Base-by-base conservation (phyloP, 2,888 invertebrate species). In the Hipparchia sbordonii region DNA sequence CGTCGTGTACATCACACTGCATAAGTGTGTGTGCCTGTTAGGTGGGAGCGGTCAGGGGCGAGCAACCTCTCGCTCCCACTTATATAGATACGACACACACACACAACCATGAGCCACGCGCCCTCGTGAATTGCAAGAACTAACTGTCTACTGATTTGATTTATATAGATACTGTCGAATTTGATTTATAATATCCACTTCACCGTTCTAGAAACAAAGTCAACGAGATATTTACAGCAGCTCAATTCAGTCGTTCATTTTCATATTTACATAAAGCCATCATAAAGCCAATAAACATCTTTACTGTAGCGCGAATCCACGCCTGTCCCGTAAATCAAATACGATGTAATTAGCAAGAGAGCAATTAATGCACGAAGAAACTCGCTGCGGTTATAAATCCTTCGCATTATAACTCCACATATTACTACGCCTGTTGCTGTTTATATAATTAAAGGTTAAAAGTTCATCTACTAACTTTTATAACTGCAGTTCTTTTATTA, bases 331-430 rank as follows among this genome's bases (percentile, higher is more conserved):
- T 72, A 70, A 73, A 73, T 72, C 72, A 75, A 72, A 75, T 63
- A 57, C 33, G 60, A 63, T 70, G 67, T 73, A 73, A 73, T 72
- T 73, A 75, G 62, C 62, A 72, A 70, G 71, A 70, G 70, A 67
- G 61, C 71, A 73, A 75, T 73, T 70, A 73, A 75, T 67, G 70
- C 67, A 23, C 63, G 59, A 63, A 70, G 73, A 67, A 70, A 72
- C 59, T 70, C 69, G 54, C 52, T 66, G 59, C 12, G 52, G 60
- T 39, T 61, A 45, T 70, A 12, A 70, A 74, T 57, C 39, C 52
- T 54, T 52, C 62, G 61, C 74, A 39, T 39, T 39, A 39, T 39
- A 39, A 39, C 39, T 39, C 5, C 39, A 39, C 39, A 52, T 46
- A 72, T 72, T 74, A 39, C 52, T 45, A 6, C 54, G n/a, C 12